Conservation (phyloP, 2,888 invertebrate species). For the Asteroscopus sphinx region DNA sequence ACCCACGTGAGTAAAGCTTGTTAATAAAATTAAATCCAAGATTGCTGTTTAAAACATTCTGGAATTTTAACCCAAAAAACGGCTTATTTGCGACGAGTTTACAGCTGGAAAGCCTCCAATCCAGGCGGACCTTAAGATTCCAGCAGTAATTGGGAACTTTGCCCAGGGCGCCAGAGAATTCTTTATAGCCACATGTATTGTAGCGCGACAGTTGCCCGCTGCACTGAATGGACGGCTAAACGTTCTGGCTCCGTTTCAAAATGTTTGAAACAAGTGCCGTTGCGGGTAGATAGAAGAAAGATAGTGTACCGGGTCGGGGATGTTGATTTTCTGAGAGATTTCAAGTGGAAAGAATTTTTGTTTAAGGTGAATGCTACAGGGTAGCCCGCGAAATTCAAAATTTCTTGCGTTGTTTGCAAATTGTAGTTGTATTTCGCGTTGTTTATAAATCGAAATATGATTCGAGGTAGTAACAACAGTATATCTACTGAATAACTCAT, state of each 20-base stretch:
- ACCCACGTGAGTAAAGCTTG: too few relatives aligned
- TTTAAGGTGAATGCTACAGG: too few relatives aligned
- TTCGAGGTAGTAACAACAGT: not conserved
- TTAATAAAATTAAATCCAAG: too few relatives aligned
- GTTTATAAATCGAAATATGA: too few relatives aligned
- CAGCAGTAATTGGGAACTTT: conserved; percentile 8
- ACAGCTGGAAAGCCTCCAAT: not conserved
- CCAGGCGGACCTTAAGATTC: not conserved
- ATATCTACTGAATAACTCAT: too few relatives aligned
- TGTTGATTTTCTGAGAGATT: conserved; percentile 6
- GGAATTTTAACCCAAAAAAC: too few relatives aligned
- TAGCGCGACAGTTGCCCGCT: conserved; percentile 29
- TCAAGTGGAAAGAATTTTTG: not conserved
- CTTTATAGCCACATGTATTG: conserved; percentile 6
- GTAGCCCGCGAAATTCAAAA: too few relatives aligned
- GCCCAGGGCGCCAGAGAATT: conserved; percentile 17
- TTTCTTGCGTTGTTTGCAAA: too few relatives aligned
- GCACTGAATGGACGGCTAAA: conserved; percentile 26
- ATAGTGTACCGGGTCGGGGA: conserved; percentile 15
- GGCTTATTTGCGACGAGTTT: not conserved
- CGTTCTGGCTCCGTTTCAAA: conserved; percentile 47
- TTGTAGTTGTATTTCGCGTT: too few relatives aligned
- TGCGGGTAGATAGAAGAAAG: conserved; percentile 6
- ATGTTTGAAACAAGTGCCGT: conserved; percentile 35
- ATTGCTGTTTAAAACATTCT: too few relatives aligned